These are phyloP conservation scores for Pygmarrhopalites habei DNA, from an alignment of 1,140 invertebrate species.

Conservation along the genomic window DNA sequence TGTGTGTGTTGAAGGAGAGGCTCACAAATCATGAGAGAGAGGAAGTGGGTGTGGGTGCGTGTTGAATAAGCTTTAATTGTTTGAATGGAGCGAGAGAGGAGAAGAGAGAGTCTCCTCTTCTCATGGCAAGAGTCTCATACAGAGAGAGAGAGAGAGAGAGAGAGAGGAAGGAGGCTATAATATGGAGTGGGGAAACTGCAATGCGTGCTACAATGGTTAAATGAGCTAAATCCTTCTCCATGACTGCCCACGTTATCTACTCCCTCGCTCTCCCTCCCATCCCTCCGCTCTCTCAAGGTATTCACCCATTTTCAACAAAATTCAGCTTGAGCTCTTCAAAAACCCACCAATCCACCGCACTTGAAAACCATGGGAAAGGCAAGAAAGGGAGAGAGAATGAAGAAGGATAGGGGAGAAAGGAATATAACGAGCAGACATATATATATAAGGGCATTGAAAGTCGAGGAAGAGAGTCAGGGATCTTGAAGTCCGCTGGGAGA, in stretches of 20 bases:
- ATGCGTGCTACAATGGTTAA: neutral
- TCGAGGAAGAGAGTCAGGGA: neutral
- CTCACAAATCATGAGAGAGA: neutral
- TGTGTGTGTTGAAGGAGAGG: neutral
- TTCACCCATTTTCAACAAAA: neutral
- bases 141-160: neutral
- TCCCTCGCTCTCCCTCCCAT: neutral
- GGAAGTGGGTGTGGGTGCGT: too few relatives aligned
- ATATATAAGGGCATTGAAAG: too few relatives aligned
- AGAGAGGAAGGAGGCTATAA: neutral
- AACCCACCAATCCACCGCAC: neutral
- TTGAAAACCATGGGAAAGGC: neutral
- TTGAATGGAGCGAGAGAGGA: too few relatives aligned
- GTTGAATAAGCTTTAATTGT: too few relatives aligned
- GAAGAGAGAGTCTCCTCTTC: too few relatives aligned
- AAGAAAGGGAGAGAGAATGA: neutral
- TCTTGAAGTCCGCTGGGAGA: neutral
- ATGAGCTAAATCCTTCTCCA: conserved; percentile 9
- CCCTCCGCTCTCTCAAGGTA: neutral
- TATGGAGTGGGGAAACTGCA: neutral
- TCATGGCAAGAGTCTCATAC: too few relatives aligned
- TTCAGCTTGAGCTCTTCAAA: neutral
- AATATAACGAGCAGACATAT: neutral
- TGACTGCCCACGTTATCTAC: conserved; percentile 2
- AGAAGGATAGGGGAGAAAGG: neutral